Base-by-base conservation (phyloP, 2,888 invertebrate species). In the Strigamia crassipes region DNA sequence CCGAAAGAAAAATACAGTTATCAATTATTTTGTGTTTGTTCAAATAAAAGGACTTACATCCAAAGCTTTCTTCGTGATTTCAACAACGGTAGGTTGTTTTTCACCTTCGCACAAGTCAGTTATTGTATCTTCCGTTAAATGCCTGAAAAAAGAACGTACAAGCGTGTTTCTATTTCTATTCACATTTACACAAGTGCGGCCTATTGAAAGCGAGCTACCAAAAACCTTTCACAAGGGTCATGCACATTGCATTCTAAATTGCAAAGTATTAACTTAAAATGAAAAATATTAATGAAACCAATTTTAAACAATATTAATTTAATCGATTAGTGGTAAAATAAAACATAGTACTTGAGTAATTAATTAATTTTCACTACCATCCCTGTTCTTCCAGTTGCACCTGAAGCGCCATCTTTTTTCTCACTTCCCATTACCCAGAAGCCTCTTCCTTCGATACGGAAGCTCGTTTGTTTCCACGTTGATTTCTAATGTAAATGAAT, bases 61-160 rank as follows among this genome's bases (percentile, higher is more conserved):
- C 51, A 84, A 82, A 34, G 84, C 84, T 80, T 83, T 84, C 18
- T 83, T 82, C 34, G 83, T 82, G 41, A 84, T 79, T 61, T 81
- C 56, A 46, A 80, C 46, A 15, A 82, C 82, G 38, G 81, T 82
- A n/a, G 56, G 61, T 34, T 82, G 82, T 13, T 84, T 81, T 18
- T 82, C 56, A 27, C 83, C 83, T 31, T 83, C 83, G 46, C 82
- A 83, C 27, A 84, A 82, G 13, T 81, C 41, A 34, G 83, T 83
- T 78, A 84, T 81, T 23, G 84, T 83, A 81, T 84, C 84, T 13
- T 73, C 78, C 1, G 83, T 83, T 34, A 84, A 82, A 82, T 84
- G 73, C 84, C 84, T 84, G 38, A 42, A 82, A 81, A 41, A 41
- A 41, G 41, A 38, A 18, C 9, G 23, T 21, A n/a, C n/a, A 12